Conservation (phyloP, 2,888 invertebrate species). For the Amorpha juglandis region DNA sequence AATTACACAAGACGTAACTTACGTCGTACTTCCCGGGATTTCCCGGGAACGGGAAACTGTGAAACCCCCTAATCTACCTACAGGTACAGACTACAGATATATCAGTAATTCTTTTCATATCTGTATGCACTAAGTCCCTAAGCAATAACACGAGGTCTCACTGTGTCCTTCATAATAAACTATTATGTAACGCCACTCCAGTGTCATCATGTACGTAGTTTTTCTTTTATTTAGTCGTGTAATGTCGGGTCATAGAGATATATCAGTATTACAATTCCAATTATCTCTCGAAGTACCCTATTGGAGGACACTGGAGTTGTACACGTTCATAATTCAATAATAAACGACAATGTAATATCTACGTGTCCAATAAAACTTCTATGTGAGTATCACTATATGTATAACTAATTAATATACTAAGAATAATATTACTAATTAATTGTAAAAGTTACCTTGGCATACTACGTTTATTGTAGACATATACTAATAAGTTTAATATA, state of each 20-base stretch:
- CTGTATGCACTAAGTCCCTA: neutral
- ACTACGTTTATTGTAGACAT: neutral
- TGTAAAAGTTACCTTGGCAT: neutral
- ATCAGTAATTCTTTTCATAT: neutral
- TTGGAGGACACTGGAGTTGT: neutral
- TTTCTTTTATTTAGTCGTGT: neutral
- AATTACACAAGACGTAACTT: no score
- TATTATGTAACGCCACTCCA: slow-evolving; percentile 1
- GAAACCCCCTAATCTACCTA: no score
- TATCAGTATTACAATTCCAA: slow-evolving; percentile 1
- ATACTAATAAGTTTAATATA: neutral
- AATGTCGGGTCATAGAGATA: slow-evolving; percentile 2
- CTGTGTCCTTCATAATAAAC: slow-evolving; percentile 9
- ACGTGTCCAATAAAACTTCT: no score
- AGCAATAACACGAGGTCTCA: slow-evolving; percentile 5
- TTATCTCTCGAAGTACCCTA: neutral
- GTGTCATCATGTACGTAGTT: neutral
- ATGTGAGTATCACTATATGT: no score
- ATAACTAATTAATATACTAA: no score
- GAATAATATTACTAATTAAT: neutral
- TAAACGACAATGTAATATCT: neutral
- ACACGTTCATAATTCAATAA: slow-evolving; percentile 3
- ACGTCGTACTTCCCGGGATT: no score
- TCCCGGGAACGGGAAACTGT: no score
- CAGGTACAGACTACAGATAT: no score